A percentile compares a stretch with the other conserved stretches of the same genome.
phyloP scores from a whole-genome alignment of 2,797 vertebrate genomes.

The Anguilla marmorata region DNA sequence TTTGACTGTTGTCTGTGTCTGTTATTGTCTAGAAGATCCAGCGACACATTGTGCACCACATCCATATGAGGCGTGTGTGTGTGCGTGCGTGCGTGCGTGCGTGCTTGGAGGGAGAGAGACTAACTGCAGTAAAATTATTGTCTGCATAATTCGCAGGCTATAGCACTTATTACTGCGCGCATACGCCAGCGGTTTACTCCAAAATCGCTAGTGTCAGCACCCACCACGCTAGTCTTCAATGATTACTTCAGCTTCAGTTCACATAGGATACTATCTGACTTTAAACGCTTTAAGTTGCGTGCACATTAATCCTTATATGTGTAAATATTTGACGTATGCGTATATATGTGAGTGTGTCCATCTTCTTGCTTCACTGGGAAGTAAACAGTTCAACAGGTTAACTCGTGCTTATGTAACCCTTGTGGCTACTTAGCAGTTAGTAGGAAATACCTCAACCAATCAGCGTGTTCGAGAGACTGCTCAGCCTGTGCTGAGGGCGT shows the following conservation, averaged over 20 bases:
- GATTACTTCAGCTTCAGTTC: not conserved
- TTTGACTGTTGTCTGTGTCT: constrained; percentile 43
- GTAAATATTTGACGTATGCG: not conserved
- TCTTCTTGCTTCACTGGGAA: not conserved
- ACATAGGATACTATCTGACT: not conserved
- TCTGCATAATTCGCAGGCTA: not conserved
- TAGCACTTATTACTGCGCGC: not conserved
- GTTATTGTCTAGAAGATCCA: not conserved
- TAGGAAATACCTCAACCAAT: constrained; percentile 13
- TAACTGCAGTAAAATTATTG: not conserved
- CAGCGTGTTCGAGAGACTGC: not conserved
- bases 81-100: not conserved
- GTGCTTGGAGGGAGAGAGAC: not conserved
- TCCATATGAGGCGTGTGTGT: not conserved
- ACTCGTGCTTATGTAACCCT: not conserved
- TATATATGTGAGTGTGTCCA: too few species aligned
- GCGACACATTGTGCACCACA: not conserved
- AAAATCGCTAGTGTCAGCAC: not conserved
- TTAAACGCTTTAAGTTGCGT: not conserved
- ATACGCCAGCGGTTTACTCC: not conserved
- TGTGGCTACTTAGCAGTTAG: not conserved
- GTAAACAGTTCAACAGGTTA: not conserved
- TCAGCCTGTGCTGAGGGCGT: constrained; percentile 7
- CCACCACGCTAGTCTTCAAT: not conserved
- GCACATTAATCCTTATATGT: not conserved